Evolutionary conservation across 2,797 vertebrate genomes (phyloP).

Genomic region (Avahi laniger): DNA sequence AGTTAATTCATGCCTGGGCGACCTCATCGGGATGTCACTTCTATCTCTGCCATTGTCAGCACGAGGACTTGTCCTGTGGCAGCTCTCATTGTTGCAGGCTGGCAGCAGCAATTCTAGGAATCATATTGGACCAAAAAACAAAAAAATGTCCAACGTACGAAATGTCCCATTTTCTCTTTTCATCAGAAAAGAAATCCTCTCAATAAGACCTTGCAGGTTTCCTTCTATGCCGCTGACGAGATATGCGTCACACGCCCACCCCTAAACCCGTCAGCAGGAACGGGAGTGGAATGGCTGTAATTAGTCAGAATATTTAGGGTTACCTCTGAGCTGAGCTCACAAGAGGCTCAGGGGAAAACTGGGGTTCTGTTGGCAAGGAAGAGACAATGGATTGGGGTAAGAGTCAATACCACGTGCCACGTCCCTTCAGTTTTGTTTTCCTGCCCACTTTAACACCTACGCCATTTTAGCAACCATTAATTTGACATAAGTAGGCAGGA

Average conservation of each 20-base stretch:
- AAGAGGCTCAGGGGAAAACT: neutral
- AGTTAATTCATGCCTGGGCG: neutral
- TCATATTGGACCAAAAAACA: too few relatives aligned
- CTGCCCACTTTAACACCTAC: neutral
- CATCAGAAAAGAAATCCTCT: neutral
- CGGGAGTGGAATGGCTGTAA: neutral
- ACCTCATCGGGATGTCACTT: too few relatives aligned
- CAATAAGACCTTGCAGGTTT: too few relatives aligned
- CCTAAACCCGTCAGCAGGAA: too few relatives aligned
- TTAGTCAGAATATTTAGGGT: neutral
- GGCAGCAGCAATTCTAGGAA: neutral
- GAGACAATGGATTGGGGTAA: neutral
- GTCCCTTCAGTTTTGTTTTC: neutral
- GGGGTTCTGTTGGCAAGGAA: neutral
- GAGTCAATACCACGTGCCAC: too few relatives aligned
- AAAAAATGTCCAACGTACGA: neutral
- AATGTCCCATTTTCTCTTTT: neutral
- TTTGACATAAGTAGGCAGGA: neutral
- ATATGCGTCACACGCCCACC: neutral
- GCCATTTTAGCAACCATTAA: neutral
- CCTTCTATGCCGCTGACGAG: neutral
- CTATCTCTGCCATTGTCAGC: neutral
- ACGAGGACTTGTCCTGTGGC: neutral
- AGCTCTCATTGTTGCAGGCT: neutral
- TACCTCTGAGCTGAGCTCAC: neutral